A percentile compares a stretch with the other conserved stretches of the same genome.
These are phyloP conservation scores for Idaea dimidiata DNA, from an alignment of 2,888 invertebrate species.

Conservation along the genomic window DNA sequence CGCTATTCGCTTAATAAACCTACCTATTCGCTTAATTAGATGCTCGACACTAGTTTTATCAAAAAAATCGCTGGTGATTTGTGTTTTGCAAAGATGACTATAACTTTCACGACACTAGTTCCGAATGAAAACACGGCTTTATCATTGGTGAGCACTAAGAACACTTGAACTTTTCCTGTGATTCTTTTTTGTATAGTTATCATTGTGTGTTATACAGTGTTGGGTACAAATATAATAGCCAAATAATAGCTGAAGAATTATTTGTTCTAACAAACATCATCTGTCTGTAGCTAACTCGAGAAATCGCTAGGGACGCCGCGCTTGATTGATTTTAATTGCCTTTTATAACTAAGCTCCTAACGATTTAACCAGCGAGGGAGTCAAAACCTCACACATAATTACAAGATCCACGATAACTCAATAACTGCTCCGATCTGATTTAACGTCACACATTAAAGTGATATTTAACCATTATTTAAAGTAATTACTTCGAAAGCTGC, in stretches of 20 bases:
- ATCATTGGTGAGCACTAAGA: no score
- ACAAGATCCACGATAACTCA: conserved; percentile 29
- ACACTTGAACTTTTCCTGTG: no score
- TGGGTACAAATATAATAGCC: no score
- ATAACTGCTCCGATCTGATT: conserved; percentile 25
- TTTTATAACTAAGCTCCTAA: conserved; percentile 52
- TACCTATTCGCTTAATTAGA: no score
- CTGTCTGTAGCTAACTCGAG: conserved; percentile 44
- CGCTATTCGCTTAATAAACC: no score
- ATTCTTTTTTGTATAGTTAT: no score
- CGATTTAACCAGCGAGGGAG: conserved; percentile 39
- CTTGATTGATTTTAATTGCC: conserved; percentile 61
- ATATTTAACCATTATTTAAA: conserved; percentile 29
- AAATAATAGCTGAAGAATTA: not conserved
- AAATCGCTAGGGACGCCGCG: conserved; percentile 41
- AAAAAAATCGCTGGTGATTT: no score
- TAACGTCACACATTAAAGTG: conserved; percentile 28
- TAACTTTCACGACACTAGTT: no score
- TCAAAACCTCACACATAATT: conserved; percentile 30
- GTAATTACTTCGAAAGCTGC: conserved; percentile 51
- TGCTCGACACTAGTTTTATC: no score
- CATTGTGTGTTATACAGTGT: no score
- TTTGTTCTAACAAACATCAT: conserved; percentile 33
- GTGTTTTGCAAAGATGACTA: no score
- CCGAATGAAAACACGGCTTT: no score